These are phyloP conservation scores for Enteromius argenteus DNA, from an alignment of 2,797 vertebrate species.

Conservation along the genomic window DNA sequence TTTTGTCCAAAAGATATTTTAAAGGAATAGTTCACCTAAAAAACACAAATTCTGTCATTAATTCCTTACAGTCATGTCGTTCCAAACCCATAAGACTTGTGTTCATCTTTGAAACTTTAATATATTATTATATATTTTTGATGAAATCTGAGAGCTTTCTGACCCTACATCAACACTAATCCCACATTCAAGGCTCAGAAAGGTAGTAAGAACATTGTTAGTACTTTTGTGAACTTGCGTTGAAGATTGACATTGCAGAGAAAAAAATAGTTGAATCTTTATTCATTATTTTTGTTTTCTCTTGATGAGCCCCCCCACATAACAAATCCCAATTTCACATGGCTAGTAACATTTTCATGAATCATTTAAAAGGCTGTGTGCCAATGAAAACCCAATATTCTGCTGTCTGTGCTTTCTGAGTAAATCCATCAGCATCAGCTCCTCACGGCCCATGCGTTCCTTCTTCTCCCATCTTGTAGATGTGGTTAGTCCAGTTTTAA, in stretches of 20 bases:
- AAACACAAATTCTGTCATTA: background rate
- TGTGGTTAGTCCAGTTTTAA: conserved; percentile 25
- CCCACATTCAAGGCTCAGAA: background rate
- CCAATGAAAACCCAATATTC: background rate
- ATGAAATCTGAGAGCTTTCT: no score
- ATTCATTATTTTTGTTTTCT: no score
- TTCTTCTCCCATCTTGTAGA: background rate
- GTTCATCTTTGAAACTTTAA: background rate
- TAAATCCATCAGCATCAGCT: conserved; percentile 21
- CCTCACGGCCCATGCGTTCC: background rate
- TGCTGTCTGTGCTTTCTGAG: background rate
- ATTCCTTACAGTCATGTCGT: background rate
- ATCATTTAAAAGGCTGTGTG: background rate
- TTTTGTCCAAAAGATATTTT: no score
- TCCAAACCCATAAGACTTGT: background rate
- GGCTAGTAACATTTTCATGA: background rate
- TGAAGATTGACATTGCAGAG: background rate
- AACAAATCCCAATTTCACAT: no score
- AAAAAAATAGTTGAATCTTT: background rate
- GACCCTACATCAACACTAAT: background rate
- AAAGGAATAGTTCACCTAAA: background rate
- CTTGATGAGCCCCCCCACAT: no score
- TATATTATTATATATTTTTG: background rate
- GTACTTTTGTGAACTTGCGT: background rate
- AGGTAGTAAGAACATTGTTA: background rate